phyloP scores from a whole-genome alignment of 2,113 vertebrate genomes.

The Ictalurus furcatus region DNA sequence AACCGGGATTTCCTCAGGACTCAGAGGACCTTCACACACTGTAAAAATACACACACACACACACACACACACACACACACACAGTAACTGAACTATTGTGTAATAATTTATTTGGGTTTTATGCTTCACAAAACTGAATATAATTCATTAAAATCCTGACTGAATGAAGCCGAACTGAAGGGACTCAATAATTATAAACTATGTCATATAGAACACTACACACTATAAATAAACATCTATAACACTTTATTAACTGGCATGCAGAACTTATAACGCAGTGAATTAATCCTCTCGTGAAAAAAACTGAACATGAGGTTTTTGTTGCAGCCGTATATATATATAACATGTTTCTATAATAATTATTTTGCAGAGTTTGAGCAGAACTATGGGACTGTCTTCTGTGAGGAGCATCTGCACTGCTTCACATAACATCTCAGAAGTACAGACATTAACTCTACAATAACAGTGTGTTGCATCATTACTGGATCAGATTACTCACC shows the following conservation, averaged over 20 bases:
- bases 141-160: neutral
- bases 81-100: neutral
- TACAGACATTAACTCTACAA: neutral
- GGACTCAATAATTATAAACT: neutral
- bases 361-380: neutral
- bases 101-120: neutral
- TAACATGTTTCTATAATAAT: neutral
- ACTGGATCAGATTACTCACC: neutral
- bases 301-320: neutral
- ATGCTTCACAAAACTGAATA: neutral
- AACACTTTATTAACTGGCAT: neutral
- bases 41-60: neutral
- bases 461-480: neutral
- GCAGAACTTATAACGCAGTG: neutral
- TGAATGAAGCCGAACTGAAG: neutral
- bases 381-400: neutral
- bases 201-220: neutral
- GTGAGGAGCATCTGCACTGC: neutral
- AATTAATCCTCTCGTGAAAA: neutral
- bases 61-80: constrained; percentile 10
- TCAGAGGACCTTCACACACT: constrained; percentile 46
- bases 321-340: too few species aligned
- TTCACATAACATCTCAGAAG: neutral
- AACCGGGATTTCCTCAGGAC: constrained; percentile 23
- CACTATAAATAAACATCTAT: neutral